Evolutionary conservation across 2,797 vertebrate genomes (phyloP).

Genomic region (Sebastes kiyomatsui): DNA sequence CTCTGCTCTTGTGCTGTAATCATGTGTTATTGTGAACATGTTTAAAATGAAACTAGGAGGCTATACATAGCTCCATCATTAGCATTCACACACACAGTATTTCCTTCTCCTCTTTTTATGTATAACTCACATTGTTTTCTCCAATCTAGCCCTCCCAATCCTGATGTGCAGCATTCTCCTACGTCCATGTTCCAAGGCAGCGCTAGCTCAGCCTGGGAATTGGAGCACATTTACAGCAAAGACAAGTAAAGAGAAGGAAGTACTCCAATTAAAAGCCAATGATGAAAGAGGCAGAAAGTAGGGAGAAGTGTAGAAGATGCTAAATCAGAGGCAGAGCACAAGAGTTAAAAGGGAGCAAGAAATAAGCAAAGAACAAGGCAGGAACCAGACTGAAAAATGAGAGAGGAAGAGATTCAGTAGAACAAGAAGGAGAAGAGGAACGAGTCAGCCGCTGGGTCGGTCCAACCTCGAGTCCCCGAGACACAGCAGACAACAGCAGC

Average conservation of each 20-base stretch:
- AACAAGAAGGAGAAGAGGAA: neutral
- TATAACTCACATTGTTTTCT: neutral
- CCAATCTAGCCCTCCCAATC: neutral
- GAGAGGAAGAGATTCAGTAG: neutral
- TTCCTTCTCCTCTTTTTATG: neutral
- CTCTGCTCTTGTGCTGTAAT: neutral
- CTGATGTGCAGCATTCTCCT: neutral
- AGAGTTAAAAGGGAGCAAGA: conserved; percentile 14
- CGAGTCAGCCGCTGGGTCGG: neutral
- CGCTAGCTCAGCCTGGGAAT: conserved; percentile 8
- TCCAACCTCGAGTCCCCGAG: neutral
- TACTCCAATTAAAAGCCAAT: conserved; percentile 52
- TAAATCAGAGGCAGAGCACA: neutral
- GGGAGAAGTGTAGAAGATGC: neutral
- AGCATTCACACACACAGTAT: neutral
- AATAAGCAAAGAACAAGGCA: conserved; percentile 2
- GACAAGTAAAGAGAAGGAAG: conserved; percentile 25
- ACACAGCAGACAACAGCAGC: neutral
- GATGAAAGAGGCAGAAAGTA: conserved; percentile 62
- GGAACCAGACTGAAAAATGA: neutral
- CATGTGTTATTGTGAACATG: conserved; percentile 5
- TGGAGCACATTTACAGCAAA: neutral
- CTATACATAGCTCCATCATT: neutral
- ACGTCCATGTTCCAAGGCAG: neutral
- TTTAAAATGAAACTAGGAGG: neutral